Evolutionary conservation across 23 tunicate genomes (phyloP).

Genomic region (Botrylloides violaceus): DNA sequence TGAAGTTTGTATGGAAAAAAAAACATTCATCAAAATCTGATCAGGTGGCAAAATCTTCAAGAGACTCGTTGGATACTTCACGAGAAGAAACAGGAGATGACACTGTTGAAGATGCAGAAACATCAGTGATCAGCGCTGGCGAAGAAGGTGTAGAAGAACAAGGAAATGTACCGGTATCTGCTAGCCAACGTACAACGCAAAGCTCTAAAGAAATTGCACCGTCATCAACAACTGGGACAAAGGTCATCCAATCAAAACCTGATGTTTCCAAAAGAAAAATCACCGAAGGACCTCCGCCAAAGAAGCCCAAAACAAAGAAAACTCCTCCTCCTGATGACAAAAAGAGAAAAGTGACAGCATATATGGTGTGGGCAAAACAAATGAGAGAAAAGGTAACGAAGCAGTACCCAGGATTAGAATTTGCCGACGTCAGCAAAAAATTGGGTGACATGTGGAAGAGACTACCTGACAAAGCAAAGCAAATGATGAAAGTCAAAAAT

Average conservation of each 20-base stretch:
- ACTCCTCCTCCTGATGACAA: conserved; percentile 6
- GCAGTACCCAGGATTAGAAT: conserved; percentile 80
- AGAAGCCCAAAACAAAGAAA: background rate
- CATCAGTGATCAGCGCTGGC: conserved; percentile 4
- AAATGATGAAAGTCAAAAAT: conserved; percentile 77
- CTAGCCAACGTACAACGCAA: conserved; percentile 29
- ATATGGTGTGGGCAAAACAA: conserved; percentile 84
- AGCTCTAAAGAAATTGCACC: conserved; percentile 42
- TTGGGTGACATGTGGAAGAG: conserved; percentile 80
- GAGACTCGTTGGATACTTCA: background rate
- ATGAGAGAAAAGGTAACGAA: conserved; percentile 67
- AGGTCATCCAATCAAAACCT: background rate
- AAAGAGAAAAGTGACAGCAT: conserved; percentile 44
- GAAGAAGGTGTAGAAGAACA: conserved; percentile 48
- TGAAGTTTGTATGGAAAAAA: conserved; percentile 70
- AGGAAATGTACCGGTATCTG: conserved; percentile 47
- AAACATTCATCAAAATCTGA: background rate
- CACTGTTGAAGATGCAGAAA: conserved; percentile 1
- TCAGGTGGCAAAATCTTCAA: background rate
- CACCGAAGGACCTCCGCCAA: background rate
- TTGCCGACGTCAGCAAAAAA: conserved; percentile 88
- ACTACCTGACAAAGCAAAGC: conserved; percentile 74
- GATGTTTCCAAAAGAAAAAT: background rate
- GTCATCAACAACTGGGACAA: conserved; percentile 9
- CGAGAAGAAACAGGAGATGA: conserved; percentile 3